Evolutionary conservation across 2,797 vertebrate genomes (phyloP), one percentile per base, ranked within the genome.

Genomic region (Bucorvus abyssinicus): DNA sequence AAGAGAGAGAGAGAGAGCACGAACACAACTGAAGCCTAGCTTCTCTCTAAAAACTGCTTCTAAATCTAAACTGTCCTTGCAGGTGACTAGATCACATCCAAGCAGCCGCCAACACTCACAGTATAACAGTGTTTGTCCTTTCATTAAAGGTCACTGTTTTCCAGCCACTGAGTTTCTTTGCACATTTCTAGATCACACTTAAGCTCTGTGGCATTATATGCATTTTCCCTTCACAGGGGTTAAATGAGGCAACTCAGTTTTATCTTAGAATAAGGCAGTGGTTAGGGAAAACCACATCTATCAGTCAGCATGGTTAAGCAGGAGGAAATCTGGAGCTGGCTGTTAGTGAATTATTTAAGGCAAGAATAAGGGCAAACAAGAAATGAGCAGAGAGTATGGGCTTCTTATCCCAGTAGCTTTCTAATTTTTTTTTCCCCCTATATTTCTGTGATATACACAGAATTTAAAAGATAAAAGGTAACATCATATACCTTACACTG

Each of bases 291-390:
- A 95, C 84, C 94, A 94, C 84, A 88, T 93, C 89, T 94, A 94
- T 96, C 91, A 95, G 90, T 77, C 84, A 92, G 93, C 82, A 85
- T 13, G 27, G 69, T 63, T 96, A 92, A 93, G 79, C 61, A 89
- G 76, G 61, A 93, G 85, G 82, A 96, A 95, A 89, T 85, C 76
- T 92, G 91, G 79, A 96, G 94, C 84, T 95, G 68, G 68, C 75
- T 91, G 79, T 60, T 91, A 88, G 57, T 95, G 84, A 96, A 95
- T 94, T 95, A 96, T 95, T 97, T 90, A 96, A 76, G 56, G 83
- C 29, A 90, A 90, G 60, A 93, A 80, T 78, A 87, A 93, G 64
- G 38, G 75, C 75, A 93, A 52, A 59, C 30, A 90, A 86, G 40
- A 47, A 92, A 55, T 3, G 14, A 93, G 26, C 44, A 94, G 52